Conservation (phyloP, 2,113 vertebrate species). For the Chaetodon auriga region DNA sequence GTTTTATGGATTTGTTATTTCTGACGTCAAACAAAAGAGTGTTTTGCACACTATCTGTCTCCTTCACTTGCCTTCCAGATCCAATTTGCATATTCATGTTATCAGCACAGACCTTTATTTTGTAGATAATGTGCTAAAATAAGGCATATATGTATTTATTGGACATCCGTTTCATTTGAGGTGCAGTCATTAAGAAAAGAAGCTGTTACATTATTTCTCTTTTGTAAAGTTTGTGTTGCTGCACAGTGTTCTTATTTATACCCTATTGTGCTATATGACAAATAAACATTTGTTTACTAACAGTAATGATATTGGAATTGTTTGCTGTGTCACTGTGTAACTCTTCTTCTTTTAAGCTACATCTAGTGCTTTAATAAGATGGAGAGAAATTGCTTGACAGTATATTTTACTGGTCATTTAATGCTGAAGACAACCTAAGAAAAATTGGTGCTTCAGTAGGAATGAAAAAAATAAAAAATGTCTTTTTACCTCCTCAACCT, state of each 20-base stretch:
- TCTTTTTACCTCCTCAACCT: neutral
- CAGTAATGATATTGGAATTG: neutral
- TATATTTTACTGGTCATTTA: neutral
- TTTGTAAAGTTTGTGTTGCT: slow-evolving; percentile 76
- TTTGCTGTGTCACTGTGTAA: neutral
- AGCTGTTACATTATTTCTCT: slow-evolving; percentile 47
- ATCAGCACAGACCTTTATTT: slow-evolving; percentile 63
- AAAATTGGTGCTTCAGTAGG: neutral
- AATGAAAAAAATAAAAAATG: neutral
- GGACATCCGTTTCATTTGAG: slow-evolving; percentile 70
- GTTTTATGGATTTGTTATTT: neutral
- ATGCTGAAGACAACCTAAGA: neutral
- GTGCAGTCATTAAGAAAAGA: slow-evolving; percentile 56
- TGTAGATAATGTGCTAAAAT: slow-evolving; percentile 77
- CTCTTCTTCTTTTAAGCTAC: slow-evolving; percentile 29
- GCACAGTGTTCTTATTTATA: slow-evolving; percentile 81
- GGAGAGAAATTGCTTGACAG: neutral
- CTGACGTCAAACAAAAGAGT: neutral
- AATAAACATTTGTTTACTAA: slow-evolving; percentile 75
- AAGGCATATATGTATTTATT: slow-evolving; percentile 84
- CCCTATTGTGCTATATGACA: slow-evolving; percentile 67
- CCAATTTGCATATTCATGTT: slow-evolving; percentile 7
- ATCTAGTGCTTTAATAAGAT: slow-evolving; percentile 51
- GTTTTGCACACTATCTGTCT: slow-evolving; percentile 43
- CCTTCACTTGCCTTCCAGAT: slow-evolving; percentile 37